These are phyloP conservation scores for Clarias batrachus DNA, from an alignment of 2,113 vertebrate species.

Conservation along the genomic window DNA sequence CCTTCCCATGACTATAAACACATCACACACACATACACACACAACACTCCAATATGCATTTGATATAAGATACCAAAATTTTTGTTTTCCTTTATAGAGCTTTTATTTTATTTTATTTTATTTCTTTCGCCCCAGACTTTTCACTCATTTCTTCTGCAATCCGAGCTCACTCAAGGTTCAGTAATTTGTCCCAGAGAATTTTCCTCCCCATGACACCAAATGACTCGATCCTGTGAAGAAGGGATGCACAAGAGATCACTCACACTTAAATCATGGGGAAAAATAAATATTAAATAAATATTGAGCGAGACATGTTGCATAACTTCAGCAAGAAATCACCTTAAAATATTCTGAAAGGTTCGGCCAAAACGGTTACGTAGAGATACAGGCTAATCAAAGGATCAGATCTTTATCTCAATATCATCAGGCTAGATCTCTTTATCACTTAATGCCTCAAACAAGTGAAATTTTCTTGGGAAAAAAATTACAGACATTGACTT, in stretches of 20 bases:
- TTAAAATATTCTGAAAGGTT: background rate
- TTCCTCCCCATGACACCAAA: constrained; percentile 10
- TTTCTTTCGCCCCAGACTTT: background rate
- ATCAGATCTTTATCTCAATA: background rate
- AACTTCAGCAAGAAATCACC: constrained; percentile 9
- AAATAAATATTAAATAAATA: background rate
- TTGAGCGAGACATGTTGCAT: constrained; percentile 2
- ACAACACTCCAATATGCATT: constrained; percentile 1
- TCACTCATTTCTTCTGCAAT: constrained; percentile 23
- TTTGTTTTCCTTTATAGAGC: background rate
- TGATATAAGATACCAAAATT: background rate
- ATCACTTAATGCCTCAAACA: background rate
- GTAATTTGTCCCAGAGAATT: constrained; percentile 10
- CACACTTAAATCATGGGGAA: background rate
- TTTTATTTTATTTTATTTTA: background rate
- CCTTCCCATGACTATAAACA: constrained; percentile 10
- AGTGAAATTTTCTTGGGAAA: background rate
- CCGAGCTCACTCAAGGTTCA: constrained; percentile 35
- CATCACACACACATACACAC: constrained; percentile 29
- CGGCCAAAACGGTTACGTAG: background rate
- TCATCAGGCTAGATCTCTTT: background rate
- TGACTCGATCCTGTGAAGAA: constrained; percentile 12
- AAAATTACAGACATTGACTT: background rate
- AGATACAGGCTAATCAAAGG: background rate
- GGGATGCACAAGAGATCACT: background rate